A percentile compares a stretch with the other conserved stretches of the same genome.
phyloP scores from a whole-genome alignment of 1,140 invertebrate species.

The Ylistrum balloti region DNA sequence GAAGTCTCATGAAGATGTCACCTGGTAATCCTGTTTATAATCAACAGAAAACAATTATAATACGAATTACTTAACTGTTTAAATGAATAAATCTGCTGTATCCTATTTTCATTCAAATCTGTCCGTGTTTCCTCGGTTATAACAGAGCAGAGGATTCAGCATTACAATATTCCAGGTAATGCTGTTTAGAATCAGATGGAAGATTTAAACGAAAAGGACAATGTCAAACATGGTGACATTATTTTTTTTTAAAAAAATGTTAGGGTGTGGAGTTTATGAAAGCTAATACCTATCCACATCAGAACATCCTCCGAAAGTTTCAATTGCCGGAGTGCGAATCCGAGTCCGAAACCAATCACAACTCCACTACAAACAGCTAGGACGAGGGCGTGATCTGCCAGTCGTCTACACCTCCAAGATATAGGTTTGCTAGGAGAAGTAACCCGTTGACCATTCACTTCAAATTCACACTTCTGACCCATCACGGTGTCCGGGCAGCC shows the following conservation, averaged over 20 bases:
- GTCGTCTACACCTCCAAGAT: background rate
- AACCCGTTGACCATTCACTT: background rate
- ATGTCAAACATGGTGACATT: too few species aligned
- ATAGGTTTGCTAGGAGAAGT: background rate
- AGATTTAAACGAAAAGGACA: too few species aligned
- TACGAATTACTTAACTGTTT: too few species aligned
- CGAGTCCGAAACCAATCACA: background rate
- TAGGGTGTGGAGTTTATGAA: too few species aligned
- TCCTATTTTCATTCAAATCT: too few species aligned
- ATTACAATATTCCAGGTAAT: too few species aligned
- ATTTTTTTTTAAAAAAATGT: background rate
- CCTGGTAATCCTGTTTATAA: background rate
- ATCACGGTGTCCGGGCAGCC: background rate
- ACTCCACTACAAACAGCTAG: background rate
- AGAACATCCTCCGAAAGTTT: background rate
- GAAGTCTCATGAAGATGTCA: background rate
- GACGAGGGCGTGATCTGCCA: background rate
- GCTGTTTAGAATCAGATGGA: too few species aligned
- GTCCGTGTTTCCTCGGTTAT: too few species aligned
- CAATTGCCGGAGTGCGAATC: background rate
- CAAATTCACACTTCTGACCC: background rate
- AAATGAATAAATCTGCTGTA: too few species aligned
- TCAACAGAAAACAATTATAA: too few species aligned
- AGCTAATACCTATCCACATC: slow-evolving; percentile 18
- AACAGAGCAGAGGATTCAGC: too few species aligned